Percentiles rank a stretch among this genome's conserved stretches.
Conservation (phyloP, 2,888 invertebrate genomes). For the Tetragonisca angustula region DNA sequence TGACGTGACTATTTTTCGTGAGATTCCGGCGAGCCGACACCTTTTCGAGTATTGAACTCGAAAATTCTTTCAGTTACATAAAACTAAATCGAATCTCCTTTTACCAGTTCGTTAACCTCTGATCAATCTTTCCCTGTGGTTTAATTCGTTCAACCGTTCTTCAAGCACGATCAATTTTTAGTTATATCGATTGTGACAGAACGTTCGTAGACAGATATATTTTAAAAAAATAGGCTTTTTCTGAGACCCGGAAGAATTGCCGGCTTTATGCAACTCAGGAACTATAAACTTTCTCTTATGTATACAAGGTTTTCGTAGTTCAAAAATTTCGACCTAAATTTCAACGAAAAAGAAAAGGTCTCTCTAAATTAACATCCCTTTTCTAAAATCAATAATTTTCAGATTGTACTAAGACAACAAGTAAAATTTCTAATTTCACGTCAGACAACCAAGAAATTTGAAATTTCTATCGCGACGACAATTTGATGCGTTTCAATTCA, state of each 20-base stretch:
- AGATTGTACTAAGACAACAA: no score
- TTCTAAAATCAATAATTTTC: not conserved
- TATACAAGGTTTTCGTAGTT: not conserved
- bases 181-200: not conserved
- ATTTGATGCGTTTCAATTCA: not conserved
- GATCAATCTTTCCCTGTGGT: not conserved
- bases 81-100: not conserved
- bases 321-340: not conserved
- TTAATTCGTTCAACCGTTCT: not conserved
- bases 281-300: not conserved
- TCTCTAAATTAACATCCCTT: no score
- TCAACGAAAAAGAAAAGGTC: no score
- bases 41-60: not conserved
- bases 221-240: not conserved
- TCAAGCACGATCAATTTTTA: not conserved
- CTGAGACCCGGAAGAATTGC: not conserved
- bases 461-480: not conserved
- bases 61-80: not conserved
- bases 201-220: no score
- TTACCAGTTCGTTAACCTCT: slow-evolving; percentile 20
- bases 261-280: not conserved
- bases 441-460: no score
- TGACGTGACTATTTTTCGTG: slow-evolving; percentile 12
- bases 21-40: not conserved
- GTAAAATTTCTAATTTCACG: no score